phyloP scores from a whole-genome alignment of 2,113 vertebrate genomes.

The Brachyhypopomus occidentalis region DNA sequence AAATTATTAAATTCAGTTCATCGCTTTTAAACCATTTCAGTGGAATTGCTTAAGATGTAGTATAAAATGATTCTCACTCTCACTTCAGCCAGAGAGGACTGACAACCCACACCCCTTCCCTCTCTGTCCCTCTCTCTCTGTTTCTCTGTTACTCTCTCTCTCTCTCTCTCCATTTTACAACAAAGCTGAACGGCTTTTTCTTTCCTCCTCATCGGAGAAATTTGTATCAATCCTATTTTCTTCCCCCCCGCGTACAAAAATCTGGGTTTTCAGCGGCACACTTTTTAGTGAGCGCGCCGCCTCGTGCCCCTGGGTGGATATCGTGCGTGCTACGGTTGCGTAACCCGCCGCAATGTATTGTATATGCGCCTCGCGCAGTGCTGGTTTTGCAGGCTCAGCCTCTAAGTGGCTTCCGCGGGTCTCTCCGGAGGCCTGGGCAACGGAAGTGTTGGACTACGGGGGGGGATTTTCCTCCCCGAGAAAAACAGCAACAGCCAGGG shows the following conservation, averaged over 20 bases:
- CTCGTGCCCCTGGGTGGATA: conserved; percentile 57
- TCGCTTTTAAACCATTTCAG: too few relatives aligned
- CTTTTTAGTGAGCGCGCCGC: conserved; percentile 52
- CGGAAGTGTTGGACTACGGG: conserved; percentile 54
- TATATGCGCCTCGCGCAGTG: conserved; percentile 57
- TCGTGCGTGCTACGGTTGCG: conserved; percentile 57
- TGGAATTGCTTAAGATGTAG: too few relatives aligned
- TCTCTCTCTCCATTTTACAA: background rate
- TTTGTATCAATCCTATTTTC: conserved; percentile 53
- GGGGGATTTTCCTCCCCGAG: conserved; percentile 61
- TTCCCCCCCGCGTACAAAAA: conserved; percentile 5
- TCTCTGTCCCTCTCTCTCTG: background rate
- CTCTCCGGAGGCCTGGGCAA: conserved; percentile 55
- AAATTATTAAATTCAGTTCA: too few relatives aligned
- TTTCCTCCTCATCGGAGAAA: conserved; percentile 31
- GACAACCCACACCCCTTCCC: background rate
- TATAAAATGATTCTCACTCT: too few relatives aligned
- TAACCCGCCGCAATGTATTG: conserved; percentile 64
- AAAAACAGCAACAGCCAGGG: conserved; percentile 40
- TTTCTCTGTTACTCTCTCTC: conserved; percentile 7
- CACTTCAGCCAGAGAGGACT: background rate
- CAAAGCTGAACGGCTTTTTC: conserved; percentile 14
- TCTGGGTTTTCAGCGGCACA: conserved; percentile 57
- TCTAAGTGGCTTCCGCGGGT: conserved; percentile 61
- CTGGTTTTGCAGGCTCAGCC: conserved; percentile 43